Conservation (phyloP, 35 echinoderm and acorn worm genomes). For the Patiria miniata region DNA sequence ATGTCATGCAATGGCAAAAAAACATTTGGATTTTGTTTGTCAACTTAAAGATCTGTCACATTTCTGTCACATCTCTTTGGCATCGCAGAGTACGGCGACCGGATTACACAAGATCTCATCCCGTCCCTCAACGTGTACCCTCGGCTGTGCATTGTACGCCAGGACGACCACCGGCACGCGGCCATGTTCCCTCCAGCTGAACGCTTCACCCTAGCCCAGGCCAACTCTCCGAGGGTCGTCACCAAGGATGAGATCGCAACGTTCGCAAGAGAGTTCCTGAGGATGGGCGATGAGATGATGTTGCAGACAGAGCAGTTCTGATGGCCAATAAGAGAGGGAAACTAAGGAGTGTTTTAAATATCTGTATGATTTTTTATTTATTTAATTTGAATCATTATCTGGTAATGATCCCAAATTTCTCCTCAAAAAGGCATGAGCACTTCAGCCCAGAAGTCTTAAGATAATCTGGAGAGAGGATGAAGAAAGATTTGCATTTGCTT, state of each 20-base stretch:
- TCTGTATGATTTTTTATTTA: too few relatives aligned
- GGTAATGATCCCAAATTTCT: too few relatives aligned
- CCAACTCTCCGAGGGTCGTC: constrained; percentile 37
- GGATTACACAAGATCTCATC: constrained; percentile 69
- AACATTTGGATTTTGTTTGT: too few relatives aligned
- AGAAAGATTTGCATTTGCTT: too few relatives aligned
- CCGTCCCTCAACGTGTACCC: constrained; percentile 92
- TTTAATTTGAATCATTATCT: too few relatives aligned
- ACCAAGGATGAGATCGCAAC: constrained; percentile 44
- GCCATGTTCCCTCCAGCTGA: constrained; percentile 63
- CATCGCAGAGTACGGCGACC: constrained; percentile 55
- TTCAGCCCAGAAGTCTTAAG: too few relatives aligned
- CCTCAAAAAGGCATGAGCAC: too few relatives aligned
- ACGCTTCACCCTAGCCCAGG: constrained; percentile 54
- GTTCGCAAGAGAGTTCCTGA: constrained; percentile 72
- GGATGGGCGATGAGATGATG: constrained; percentile 47
- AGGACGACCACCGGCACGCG: constrained; percentile 73
- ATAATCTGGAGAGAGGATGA: too few relatives aligned
- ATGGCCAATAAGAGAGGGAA: background rate
- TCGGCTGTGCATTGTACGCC: constrained; percentile 71
- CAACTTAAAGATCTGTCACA: too few relatives aligned
- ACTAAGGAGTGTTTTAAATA: background rate
- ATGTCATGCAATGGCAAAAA: too few relatives aligned
- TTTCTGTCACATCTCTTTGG: too few relatives aligned
- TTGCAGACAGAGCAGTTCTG: constrained; percentile 89